Evolutionary conservation across 2,888 invertebrate genomes (phyloP).

Genomic region (Neoscelio sp.): DNA sequence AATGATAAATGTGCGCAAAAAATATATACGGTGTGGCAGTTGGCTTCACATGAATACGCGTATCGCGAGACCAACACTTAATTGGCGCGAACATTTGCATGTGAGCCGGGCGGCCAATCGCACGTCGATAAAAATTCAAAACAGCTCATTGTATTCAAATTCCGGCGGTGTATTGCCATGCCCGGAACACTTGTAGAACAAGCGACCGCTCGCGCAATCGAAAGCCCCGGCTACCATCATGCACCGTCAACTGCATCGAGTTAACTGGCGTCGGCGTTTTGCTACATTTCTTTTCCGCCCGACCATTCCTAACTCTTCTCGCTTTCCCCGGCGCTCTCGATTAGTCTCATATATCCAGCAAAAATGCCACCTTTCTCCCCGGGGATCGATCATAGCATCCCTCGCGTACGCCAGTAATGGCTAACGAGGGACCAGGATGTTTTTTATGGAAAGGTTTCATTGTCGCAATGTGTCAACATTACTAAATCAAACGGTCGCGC

Average conservation of each 20-base stretch:
- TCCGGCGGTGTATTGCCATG: slow-evolving; percentile 73
- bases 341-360: slow-evolving; percentile 24
- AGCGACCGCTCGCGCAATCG: slow-evolving; percentile 66
- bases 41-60: slow-evolving; percentile 40
- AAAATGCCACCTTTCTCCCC: slow-evolving; percentile 29
- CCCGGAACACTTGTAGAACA: slow-evolving; percentile 78
- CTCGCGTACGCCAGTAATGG: slow-evolving; percentile 1
- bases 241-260: slow-evolving; percentile 60
- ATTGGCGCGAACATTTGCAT: slow-evolving; percentile 78
- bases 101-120: slow-evolving; percentile 71
- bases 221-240: slow-evolving; percentile 60
- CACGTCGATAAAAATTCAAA: slow-evolving; percentile 81
- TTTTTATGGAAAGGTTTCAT: slow-evolving; percentile 21
- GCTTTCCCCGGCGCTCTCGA: slow-evolving; percentile 26
- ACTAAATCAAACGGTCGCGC: slow-evolving; percentile 13
- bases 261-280: slow-evolving; percentile 66
- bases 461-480: slow-evolving; percentile 14
- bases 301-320: slow-evolving; percentile 48
- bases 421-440: neutral
- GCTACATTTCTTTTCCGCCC: slow-evolving; percentile 60
- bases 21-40: neutral
- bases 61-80: slow-evolving; percentile 76
- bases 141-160: slow-evolving; percentile 82
- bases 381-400: slow-evolving; percentile 26
- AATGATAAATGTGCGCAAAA: too few relatives aligned